Evolutionary conservation across 2,113 vertebrate species (phyloP).

Genomic region (Sialia sialis): DNA sequence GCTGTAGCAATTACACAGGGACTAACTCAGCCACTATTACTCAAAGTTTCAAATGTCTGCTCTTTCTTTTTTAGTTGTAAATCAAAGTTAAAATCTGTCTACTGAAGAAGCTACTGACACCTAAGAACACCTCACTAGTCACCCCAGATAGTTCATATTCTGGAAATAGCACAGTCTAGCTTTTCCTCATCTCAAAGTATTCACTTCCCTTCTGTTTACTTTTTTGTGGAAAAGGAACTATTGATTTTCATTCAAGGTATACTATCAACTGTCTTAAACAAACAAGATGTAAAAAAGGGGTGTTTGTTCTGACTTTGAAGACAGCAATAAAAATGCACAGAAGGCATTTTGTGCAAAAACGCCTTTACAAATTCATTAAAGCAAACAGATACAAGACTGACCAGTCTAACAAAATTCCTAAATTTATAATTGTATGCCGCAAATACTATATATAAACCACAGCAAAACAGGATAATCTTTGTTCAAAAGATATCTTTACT

Average conservation of each 20-base stretch:
- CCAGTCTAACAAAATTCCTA: background rate
- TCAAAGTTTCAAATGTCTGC: background rate
- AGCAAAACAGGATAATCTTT: background rate
- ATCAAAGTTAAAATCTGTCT: background rate
- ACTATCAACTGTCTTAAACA: background rate
- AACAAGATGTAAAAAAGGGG: background rate
- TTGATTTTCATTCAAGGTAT: background rate
- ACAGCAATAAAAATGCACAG: background rate
- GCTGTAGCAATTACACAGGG: background rate
- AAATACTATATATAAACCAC: background rate
- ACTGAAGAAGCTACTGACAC: background rate
- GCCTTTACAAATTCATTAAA: fast-evolving
- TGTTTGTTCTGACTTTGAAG: background rate
- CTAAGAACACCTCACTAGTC: background rate
- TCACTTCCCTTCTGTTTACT: background rate
- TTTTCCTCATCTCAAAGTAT: background rate
- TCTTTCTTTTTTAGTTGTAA: background rate
- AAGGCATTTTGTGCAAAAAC: background rate
- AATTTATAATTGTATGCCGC: background rate
- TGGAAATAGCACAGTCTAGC: background rate
- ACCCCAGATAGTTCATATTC: background rate
- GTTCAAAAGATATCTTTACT: background rate
- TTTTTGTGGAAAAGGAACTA: background rate
- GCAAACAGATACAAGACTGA: background rate
- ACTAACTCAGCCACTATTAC: background rate